Conservation (phyloP, 2,113 vertebrate species). For the Leucopsar rothschildi region DNA sequence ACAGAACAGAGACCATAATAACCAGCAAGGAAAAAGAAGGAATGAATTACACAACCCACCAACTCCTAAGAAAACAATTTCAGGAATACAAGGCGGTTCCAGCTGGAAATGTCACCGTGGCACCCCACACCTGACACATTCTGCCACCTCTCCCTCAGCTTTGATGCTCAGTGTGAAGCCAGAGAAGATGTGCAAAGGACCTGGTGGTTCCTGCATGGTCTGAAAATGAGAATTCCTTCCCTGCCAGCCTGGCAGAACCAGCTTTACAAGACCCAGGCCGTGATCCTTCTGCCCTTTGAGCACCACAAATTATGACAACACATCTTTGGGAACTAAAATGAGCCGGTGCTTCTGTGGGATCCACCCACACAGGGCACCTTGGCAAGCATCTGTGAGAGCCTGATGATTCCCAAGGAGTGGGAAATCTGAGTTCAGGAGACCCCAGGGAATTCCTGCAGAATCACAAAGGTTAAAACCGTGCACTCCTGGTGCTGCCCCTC, state of each 20-base stretch:
- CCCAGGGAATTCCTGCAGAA: background rate
- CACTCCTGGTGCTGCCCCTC: background rate
- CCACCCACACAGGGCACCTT: rapidly evolving
- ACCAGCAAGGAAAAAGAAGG: background rate
- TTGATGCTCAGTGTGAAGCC: background rate
- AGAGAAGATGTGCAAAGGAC: background rate
- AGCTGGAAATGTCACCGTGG: background rate
- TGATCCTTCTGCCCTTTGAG: background rate
- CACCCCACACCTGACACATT: background rate
- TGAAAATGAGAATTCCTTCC: background rate
- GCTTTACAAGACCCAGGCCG: background rate
- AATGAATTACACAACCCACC: background rate
- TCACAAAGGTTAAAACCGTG: rapidly evolving
- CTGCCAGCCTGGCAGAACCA: background rate
- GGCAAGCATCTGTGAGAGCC: background rate
- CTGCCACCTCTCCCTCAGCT: background rate
- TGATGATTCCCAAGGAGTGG: background rate
- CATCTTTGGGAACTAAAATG: background rate
- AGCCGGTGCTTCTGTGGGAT: background rate
- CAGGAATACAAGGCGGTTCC: background rate
- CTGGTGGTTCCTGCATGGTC: background rate
- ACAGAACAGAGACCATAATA: constrained; percentile 5
- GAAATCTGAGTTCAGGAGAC: background rate
- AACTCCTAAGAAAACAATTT: background rate
- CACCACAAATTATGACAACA: background rate